These are phyloP conservation scores for Dipus sagitta DNA, from an alignment of 2,797 vertebrate genomes.

Conservation along the genomic window DNA sequence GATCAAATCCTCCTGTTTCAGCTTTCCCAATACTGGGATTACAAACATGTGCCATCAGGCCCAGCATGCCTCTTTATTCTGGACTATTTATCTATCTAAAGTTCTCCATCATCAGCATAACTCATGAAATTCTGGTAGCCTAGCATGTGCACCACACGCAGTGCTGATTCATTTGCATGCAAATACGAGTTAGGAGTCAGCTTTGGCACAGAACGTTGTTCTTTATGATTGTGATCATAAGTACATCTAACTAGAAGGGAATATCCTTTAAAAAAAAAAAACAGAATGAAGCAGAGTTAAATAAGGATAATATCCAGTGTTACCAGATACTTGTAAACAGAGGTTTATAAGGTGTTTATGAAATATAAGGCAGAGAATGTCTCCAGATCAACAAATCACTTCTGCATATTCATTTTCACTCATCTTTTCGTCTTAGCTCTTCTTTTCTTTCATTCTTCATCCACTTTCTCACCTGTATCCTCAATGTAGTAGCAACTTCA, in stretches of 20 bases:
- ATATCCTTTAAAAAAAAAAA: not conserved
- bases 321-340: not conserved
- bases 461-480: not conserved
- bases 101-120: not conserved
- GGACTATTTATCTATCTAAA: too few species aligned
- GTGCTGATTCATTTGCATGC: not conserved
- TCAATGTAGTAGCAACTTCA: not conserved
- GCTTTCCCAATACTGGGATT: not conserved
- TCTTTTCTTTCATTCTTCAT: not conserved
- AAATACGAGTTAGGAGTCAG: not conserved
- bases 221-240: not conserved
- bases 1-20: not conserved
- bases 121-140: fast-evolving
- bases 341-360: not conserved
- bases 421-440: not conserved
- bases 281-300: not conserved
- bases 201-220: not conserved
- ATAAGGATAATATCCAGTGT: not conserved
- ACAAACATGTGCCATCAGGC: too few species aligned
- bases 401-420: not conserved
- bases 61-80: not conserved
- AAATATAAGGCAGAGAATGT: not conserved
- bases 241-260: not conserved
- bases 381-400: not conserved
- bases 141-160: fast-evolving